These are phyloP conservation scores for Cyanoramphus novaezelandiae DNA, from an alignment of 2,113 vertebrate species.

Conservation along the genomic window DNA sequence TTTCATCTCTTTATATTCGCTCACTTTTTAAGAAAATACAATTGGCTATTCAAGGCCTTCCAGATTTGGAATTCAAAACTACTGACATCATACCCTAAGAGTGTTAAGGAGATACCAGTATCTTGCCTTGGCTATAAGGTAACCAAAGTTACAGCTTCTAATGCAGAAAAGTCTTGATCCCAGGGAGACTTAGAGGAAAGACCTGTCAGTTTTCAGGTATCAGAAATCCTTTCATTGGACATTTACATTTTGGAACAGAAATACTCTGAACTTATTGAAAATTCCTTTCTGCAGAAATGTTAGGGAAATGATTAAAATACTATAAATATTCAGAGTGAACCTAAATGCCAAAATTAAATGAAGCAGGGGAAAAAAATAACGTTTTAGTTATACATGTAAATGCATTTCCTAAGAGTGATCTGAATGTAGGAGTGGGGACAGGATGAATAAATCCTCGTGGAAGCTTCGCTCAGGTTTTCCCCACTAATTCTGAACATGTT, in stretches of 20 bases:
- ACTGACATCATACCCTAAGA: neutral
- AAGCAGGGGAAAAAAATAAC: neutral
- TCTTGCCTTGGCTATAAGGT: neutral
- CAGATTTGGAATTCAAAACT: neutral
- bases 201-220: neutral
- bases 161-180: neutral
- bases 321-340: neutral
- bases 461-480: neutral
- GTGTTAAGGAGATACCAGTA: neutral
- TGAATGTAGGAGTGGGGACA: neutral
- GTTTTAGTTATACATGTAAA: neutral
- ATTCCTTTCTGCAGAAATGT: neutral
- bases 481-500: rapidly evolving
- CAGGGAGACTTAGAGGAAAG: neutral
- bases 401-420: neutral
- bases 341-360: neutral
- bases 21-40: neutral
- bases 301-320: neutral
- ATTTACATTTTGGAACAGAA: neutral
- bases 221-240: neutral
- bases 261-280: neutral
- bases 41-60: neutral
- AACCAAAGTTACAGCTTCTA: neutral
- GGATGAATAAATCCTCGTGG: neutral
- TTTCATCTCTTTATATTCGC: neutral